Conservation (phyloP, 2,888 invertebrate genomes). For the Eristalis arbustorum region DNA sequence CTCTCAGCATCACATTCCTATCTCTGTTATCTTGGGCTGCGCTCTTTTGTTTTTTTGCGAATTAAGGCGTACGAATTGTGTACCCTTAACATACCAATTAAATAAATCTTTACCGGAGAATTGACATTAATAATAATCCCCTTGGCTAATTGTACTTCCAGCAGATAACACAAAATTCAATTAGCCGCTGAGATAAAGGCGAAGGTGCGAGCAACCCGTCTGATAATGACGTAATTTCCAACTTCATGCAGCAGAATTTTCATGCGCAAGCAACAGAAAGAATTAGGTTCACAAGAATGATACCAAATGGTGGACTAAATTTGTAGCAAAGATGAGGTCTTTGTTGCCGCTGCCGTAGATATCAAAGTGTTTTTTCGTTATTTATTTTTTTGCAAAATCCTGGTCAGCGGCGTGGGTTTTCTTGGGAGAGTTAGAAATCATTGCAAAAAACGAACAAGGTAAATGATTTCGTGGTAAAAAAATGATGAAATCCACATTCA, state of each 20-base stretch:
- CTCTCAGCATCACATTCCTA: not conserved
- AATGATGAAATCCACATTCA: not conserved
- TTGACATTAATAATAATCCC: constrained; percentile 27
- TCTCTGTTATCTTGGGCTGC: not conserved
- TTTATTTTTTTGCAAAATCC: not conserved
- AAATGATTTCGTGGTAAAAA: not conserved
- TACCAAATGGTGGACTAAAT: not conserved
- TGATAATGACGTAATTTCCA: not conserved
- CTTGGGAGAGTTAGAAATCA: not conserved
- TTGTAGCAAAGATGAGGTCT: not conserved
- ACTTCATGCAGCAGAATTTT: not conserved
- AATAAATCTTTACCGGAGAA: constrained; percentile 10
- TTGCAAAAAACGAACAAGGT: not conserved
- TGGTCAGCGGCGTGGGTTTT: not conserved
- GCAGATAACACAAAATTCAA: constrained; percentile 52
- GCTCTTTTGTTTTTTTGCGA: not conserved
- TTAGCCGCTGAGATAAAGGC: constrained; percentile 21
- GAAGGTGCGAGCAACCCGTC: not conserved
- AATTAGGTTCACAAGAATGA: not conserved
- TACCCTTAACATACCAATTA: not conserved
- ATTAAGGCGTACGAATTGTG: not conserved
- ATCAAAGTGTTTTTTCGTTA: not conserved
- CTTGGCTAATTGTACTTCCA: constrained; percentile 16
- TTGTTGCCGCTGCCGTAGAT: not conserved
- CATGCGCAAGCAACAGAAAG: not conserved